phyloP scores from a whole-genome alignment of 2,888 invertebrate species.

The Drosophila mayaguana region DNA sequence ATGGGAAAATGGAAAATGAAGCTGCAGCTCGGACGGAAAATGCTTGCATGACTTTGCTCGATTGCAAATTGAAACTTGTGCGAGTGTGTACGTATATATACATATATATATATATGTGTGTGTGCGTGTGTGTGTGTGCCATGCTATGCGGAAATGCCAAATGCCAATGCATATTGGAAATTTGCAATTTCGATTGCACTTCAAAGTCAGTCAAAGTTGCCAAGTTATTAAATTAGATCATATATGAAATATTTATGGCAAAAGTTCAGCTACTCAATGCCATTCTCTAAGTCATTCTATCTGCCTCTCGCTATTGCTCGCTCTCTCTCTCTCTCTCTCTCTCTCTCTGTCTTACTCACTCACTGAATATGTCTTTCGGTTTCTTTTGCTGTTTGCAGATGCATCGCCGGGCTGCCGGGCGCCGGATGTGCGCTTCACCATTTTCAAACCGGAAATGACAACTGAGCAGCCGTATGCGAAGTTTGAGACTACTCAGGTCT shows the following conservation, averaged over 20 bases:
- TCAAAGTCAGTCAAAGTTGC: slow-evolving; percentile 69
- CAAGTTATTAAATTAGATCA: slow-evolving; percentile 78
- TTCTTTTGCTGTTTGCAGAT: slow-evolving; percentile 70
- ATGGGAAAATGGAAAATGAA: slow-evolving; percentile 44
- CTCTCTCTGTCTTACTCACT: not conserved
- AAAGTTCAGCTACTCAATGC: slow-evolving; percentile 46
- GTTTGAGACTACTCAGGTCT: slow-evolving; percentile 84
- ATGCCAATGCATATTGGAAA: slow-evolving; percentile 76
- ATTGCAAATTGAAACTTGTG: slow-evolving; percentile 60
- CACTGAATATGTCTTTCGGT: not conserved
- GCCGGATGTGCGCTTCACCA: slow-evolving; percentile 84
- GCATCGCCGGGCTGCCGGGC: slow-evolving; percentile 85
- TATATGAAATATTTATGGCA: slow-evolving; percentile 76
- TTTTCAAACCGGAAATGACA: slow-evolving; percentile 83
- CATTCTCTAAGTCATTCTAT: not conserved
- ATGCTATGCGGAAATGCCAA: slow-evolving; percentile 55
- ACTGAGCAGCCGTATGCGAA: slow-evolving; percentile 84
- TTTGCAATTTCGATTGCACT: slow-evolving; percentile 79
- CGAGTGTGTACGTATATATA: not conserved
- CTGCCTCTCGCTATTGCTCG: not conserved
- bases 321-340: not conserved
- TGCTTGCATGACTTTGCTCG: slow-evolving; percentile 62
- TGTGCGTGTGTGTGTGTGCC: slow-evolving; percentile 2
- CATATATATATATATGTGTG: not conserved
- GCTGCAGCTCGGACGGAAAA: slow-evolving; percentile 53